phyloP scores from a whole-genome alignment of 2,113 vertebrate species.

The Myrmophylax atrothorax region DNA sequence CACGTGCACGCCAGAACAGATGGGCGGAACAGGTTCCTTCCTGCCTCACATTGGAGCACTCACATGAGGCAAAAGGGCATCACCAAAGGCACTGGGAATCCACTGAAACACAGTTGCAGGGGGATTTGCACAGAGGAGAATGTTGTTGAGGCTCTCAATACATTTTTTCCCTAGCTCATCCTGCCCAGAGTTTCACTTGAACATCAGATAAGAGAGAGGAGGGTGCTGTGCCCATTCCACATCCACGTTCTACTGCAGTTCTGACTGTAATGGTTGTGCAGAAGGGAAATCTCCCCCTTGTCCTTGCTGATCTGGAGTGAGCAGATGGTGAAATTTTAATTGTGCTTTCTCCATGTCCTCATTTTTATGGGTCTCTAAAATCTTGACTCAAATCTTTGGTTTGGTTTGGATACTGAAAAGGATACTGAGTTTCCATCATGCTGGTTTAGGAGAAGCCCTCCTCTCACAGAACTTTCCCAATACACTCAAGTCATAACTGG shows the following conservation, averaged over 20 bases:
- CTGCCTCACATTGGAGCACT: slow-evolving; percentile 35
- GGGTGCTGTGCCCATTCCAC: not conserved
- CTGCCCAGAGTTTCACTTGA: slow-evolving; percentile 29
- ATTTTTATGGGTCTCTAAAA: slow-evolving; percentile 30
- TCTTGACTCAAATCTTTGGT: slow-evolving; percentile 38
- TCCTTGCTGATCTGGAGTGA: slow-evolving; percentile 54
- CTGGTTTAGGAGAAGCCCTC: slow-evolving; percentile 5
- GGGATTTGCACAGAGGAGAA: not conserved
- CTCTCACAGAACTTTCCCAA: not conserved
- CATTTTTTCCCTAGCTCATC: not conserved
- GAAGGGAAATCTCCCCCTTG: slow-evolving; percentile 2
- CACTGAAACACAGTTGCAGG: slow-evolving; percentile 18
- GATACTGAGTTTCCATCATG: slow-evolving; percentile 23
- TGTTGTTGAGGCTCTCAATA: not conserved
- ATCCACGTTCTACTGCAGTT: slow-evolving; percentile 10
- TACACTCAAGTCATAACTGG: not conserved
- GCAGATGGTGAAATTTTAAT: slow-evolving; percentile 74
- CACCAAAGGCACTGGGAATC: slow-evolving; percentile 42
- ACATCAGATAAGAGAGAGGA: not conserved
- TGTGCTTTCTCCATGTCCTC: slow-evolving; percentile 48
- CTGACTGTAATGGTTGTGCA: slow-evolving; percentile 22
- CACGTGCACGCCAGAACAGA: slow-evolving; percentile 69
- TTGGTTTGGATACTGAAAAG: slow-evolving; percentile 27
- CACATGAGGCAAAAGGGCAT: slow-evolving; percentile 26
- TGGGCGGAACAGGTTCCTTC: slow-evolving; percentile 53